Evolutionary conservation across 2,797 vertebrate genomes (phyloP).

Genomic region (Acanthiza pusilla): DNA sequence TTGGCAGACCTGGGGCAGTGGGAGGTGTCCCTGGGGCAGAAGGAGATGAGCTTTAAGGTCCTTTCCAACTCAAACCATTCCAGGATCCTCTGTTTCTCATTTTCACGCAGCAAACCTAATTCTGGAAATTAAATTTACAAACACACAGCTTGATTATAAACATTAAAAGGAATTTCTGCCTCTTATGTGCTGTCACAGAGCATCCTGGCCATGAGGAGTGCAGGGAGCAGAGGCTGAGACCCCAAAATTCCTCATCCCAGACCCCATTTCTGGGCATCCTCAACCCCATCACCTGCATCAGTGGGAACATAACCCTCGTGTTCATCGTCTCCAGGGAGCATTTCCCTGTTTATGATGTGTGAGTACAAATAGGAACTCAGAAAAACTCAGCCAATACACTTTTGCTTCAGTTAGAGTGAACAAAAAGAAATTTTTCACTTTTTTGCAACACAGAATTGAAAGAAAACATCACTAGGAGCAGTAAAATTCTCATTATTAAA

Average conservation of each 20-base stretch:
- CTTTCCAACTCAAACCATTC: not conserved
- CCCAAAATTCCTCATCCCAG: not conserved
- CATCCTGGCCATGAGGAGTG: not conserved
- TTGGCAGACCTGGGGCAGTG: not conserved
- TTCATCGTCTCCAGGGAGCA: slow-evolving; percentile 79
- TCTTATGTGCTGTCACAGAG: slow-evolving; percentile 13
- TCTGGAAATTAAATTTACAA: not conserved
- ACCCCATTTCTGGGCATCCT: slow-evolving; percentile 64
- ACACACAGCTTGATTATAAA: not conserved
- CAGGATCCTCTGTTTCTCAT: not conserved
- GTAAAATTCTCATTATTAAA: not conserved
- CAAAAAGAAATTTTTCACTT: not conserved
- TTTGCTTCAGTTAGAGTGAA: not conserved
- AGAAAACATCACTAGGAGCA: not conserved
- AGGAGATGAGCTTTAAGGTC: not conserved
- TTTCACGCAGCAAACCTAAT: not conserved
- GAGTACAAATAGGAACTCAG: slow-evolving; percentile 26
- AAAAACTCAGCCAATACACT: not conserved
- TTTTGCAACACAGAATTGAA: not conserved
- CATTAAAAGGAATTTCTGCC: not conserved
- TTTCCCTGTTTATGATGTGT: slow-evolving; percentile 88
- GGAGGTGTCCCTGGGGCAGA: not conserved
- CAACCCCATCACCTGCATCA: slow-evolving; percentile 84
- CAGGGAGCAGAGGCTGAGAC: not conserved
- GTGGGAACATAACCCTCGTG: slow-evolving; percentile 70